These are phyloP conservation scores for Parus major DNA, from an alignment of 2,113 vertebrate species.

Conservation along the genomic window DNA sequence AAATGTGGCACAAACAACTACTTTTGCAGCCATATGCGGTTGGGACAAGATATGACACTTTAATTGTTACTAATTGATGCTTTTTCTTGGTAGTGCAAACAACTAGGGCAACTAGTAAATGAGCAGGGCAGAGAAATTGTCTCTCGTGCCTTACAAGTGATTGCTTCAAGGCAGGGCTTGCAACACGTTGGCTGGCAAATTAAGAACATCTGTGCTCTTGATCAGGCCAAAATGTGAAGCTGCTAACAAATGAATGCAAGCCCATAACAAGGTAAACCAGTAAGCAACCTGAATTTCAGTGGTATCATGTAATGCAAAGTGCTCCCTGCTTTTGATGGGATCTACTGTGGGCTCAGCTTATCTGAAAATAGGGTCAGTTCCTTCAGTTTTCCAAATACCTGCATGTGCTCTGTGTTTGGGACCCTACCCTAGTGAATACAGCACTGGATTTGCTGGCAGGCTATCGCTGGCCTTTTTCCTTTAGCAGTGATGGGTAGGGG, in stretches of 20 bases:
- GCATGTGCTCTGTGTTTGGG: background rate
- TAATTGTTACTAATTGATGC: conserved; percentile 63
- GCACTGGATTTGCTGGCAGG: background rate
- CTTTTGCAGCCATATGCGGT: background rate
- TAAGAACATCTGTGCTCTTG: background rate
- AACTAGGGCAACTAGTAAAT: conserved; percentile 42
- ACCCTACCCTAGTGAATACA: background rate
- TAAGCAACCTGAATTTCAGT: background rate
- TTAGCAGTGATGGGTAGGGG: background rate
- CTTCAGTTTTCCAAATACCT: background rate
- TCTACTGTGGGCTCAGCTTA: background rate
- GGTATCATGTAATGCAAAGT: background rate
- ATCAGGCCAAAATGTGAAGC: background rate
- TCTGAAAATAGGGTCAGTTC: background rate
- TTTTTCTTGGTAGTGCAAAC: conserved; percentile 45
- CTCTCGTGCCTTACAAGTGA: conserved; percentile 17
- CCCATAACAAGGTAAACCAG: background rate
- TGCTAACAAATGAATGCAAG: background rate
- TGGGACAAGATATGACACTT: conserved; percentile 17
- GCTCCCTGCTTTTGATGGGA: background rate
- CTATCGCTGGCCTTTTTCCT: background rate
- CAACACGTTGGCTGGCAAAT: background rate
- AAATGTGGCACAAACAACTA: conserved; percentile 28
- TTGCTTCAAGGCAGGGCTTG: conserved; percentile 39
- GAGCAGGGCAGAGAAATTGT: background rate